Conservation (phyloP, 2,113 vertebrate species). For the Podiceps cristatus region DNA sequence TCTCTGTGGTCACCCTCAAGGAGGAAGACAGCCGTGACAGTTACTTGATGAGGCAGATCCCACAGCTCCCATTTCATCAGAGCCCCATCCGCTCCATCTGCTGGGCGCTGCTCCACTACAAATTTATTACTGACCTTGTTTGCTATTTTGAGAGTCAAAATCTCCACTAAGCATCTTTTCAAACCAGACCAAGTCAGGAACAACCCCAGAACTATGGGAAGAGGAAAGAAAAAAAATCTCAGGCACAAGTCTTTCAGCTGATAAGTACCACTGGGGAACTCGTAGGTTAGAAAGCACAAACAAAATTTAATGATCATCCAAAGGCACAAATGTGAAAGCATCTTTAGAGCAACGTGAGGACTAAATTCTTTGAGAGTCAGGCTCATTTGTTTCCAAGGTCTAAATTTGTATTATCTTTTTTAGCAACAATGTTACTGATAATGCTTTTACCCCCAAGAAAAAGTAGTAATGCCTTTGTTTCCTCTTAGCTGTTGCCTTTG, state of each 20-base stretch:
- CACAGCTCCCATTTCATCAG: not conserved
- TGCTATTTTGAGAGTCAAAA: not conserved
- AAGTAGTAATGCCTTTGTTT: not conserved
- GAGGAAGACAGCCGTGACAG: slow-evolving; percentile 1
- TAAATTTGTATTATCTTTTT: not conserved
- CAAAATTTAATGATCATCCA: not conserved
- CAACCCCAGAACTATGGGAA: not conserved
- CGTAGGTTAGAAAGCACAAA: not conserved
- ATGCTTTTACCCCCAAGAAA: not conserved
- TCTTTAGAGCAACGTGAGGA: not conserved
- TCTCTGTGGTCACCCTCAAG: not conserved
- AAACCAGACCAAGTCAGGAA: not conserved
- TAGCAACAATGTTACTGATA: not conserved
- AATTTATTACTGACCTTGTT: not conserved
- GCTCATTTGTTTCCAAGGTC: not conserved
- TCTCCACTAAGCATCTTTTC: not conserved
- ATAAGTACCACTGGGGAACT: not conserved
- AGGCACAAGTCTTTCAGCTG: not conserved
- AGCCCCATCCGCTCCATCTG: not conserved
- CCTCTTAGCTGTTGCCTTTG: not conserved
- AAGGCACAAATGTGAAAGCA: not conserved
- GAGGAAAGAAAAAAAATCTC: not conserved
- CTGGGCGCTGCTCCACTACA: not conserved
- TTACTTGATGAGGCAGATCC: not conserved
- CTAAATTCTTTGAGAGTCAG: not conserved